These are phyloP conservation scores for Nasonia longicornis DNA, from an alignment of 1,140 invertebrate genomes.

Conservation along the genomic window DNA sequence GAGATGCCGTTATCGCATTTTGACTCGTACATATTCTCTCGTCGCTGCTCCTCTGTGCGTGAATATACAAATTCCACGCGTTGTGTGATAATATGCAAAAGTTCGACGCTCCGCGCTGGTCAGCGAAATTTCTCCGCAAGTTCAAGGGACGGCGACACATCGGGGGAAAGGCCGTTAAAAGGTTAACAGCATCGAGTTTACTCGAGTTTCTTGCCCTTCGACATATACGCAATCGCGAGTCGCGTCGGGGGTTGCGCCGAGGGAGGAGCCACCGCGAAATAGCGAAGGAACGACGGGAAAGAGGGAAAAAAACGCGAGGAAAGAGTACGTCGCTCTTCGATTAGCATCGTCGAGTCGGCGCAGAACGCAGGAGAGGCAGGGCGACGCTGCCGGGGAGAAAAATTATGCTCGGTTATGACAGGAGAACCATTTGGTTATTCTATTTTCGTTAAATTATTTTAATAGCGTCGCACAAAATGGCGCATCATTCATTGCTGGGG, in stretches of 20 bases:
- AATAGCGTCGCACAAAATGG: background rate
- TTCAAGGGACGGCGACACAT: constrained; percentile 12
- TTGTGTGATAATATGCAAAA: background rate
- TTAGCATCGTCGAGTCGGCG: constrained; percentile 15
- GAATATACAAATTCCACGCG: constrained; percentile 16
- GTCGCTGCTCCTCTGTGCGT: background rate
- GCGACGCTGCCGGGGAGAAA: background rate
- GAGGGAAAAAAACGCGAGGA: background rate
- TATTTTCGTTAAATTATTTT: constrained; percentile 12
- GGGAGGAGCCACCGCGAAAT: background rate
- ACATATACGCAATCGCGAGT: constrained; percentile 5
- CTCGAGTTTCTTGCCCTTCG: constrained; percentile 40
- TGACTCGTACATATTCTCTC: background rate
- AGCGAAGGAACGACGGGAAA: background rate
- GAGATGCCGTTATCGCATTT: constrained; percentile 7
- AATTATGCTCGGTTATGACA: background rate
- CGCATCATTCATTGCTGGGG: background rate
- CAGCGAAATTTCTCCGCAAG: constrained; percentile 12
- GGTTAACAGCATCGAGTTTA: constrained; percentile 36
- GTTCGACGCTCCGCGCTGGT: background rate
- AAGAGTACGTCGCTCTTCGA: constrained; percentile 2
- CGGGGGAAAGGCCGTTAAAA: constrained; percentile 27
- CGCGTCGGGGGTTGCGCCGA: background rate
- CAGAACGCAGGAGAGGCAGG: background rate
- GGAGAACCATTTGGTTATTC: background rate